phyloP scores from a whole-genome alignment of 2,797 vertebrate species.

The Megalops cyprinoides region DNA sequence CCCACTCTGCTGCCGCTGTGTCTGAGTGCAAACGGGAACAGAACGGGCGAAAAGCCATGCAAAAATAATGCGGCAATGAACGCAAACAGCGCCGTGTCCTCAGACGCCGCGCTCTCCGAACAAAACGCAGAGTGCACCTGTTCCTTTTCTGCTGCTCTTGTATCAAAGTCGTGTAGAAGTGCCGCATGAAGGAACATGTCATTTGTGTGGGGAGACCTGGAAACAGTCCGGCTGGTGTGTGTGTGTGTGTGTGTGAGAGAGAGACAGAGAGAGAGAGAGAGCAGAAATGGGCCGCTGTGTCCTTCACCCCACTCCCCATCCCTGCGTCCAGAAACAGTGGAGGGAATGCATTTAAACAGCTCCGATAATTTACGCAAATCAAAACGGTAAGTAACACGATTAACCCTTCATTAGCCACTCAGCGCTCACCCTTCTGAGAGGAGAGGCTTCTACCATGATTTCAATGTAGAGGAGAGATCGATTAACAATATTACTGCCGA shows the following conservation, averaged over 20 bases:
- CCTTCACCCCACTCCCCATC: constrained; percentile 63
- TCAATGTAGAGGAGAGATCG: constrained; percentile 58
- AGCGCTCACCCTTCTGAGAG: constrained; percentile 72
- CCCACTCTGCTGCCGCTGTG: too few relatives aligned
- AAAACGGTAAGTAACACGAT: constrained; percentile 63
- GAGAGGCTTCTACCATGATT: constrained; percentile 67
- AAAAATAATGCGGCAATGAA: constrained; percentile 35
- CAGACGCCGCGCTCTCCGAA: constrained; percentile 41
- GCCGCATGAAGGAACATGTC: not conserved
- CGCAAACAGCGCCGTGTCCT: constrained; percentile 56
- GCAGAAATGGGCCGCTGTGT: constrained; percentile 52
- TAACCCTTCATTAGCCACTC: constrained; percentile 66
- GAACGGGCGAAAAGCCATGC: constrained; percentile 36
- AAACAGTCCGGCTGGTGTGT: constrained; percentile 21
- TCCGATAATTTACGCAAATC: constrained; percentile 70
- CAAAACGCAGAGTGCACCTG: constrained; percentile 43
- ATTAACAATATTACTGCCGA: constrained; percentile 63
- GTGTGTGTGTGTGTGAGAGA: too few relatives aligned
- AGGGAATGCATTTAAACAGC: constrained; percentile 77
- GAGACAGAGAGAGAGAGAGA: constrained; percentile 42
- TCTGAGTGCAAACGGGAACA: constrained; percentile 57
- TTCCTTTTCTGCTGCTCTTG: constrained; percentile 43
- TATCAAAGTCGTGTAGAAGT: constrained; percentile 39
- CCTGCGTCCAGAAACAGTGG: constrained; percentile 69
- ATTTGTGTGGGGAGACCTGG: not conserved